Conservation (phyloP, 2,113 vertebrate genomes). For the Seriola quinqueradiata region DNA sequence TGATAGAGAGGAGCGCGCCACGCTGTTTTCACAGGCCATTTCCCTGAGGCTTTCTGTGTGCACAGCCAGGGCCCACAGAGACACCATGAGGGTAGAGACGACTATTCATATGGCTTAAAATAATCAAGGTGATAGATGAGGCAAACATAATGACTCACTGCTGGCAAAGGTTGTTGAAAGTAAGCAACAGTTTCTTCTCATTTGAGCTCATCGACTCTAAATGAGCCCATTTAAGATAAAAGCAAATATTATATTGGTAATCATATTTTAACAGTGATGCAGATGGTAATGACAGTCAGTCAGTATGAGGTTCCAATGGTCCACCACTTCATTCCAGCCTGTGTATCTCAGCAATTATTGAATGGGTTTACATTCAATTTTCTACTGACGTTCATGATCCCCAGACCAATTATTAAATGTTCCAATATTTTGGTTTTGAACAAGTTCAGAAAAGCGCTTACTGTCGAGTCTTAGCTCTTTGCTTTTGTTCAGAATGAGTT, state of each 20-base stretch:
- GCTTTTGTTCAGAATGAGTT: neutral
- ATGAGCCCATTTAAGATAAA: neutral
- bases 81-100: slow-evolving; percentile 14
- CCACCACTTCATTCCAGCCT: neutral
- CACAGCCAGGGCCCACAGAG: slow-evolving; percentile 36
- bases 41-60: slow-evolving; percentile 56
- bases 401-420: neutral
- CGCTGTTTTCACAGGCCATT: slow-evolving; percentile 67
- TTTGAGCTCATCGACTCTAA: neutral
- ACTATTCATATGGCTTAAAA: slow-evolving; percentile 24
- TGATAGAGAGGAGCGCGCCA: slow-evolving; percentile 48
- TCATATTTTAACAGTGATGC: neutral
- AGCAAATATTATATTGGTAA: neutral
- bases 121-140: slow-evolving; percentile 33
- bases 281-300: neutral
- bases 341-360: neutral
- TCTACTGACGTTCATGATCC: neutral
- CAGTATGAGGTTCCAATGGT: neutral
- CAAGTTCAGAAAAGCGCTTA: too few relatives aligned
- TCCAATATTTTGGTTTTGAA: too few relatives aligned
- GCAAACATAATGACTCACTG: slow-evolving; percentile 8
- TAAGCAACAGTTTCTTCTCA: slow-evolving; percentile 9
- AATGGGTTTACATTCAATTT: neutral
- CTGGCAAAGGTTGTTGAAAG: neutral
- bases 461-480: too few relatives aligned